Conservation (phyloP, 1,140 invertebrate species). For the Drosophila setifemur region DNA sequence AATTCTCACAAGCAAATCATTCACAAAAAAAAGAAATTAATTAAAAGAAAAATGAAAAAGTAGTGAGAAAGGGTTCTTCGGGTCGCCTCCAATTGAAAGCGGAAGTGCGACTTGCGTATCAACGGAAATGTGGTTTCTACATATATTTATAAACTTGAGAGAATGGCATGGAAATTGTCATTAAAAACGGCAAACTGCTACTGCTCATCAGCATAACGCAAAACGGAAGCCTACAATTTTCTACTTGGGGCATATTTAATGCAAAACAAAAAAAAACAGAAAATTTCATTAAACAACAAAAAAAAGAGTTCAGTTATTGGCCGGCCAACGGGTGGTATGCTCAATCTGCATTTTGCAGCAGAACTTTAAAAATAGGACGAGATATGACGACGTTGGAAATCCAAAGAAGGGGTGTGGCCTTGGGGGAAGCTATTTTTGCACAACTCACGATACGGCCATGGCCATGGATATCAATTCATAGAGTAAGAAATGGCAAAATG, state of each 20-base stretch:
- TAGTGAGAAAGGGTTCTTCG: constrained; percentile 3
- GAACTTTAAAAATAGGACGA: constrained; percentile 43
- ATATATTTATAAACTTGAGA: constrained; percentile 58
- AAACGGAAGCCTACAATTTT: constrained; percentile 77
- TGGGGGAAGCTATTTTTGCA: constrained; percentile 5
- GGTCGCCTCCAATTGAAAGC: constrained; percentile 54
- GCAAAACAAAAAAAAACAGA: constrained; percentile 7
- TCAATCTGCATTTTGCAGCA: constrained; percentile 13
- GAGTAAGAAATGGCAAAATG: constrained; percentile 36
- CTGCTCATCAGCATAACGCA: constrained; percentile 55
- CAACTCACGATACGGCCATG: background rate
- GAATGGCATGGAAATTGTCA: constrained; percentile 61
- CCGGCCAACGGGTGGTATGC: constrained; percentile 55
- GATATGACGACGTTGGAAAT: background rate
- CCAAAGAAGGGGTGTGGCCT: background rate
- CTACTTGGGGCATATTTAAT: constrained; percentile 71
- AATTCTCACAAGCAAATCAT: constrained; percentile 64
- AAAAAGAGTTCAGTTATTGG: constrained; percentile 16
- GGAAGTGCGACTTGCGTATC: constrained; percentile 57
- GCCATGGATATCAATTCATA: constrained; percentile 19
- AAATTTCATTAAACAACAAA: constrained; percentile 4
- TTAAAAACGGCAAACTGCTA: constrained; percentile 17
- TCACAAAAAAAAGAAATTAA: constrained; percentile 50
- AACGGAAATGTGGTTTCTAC: constrained; percentile 71
- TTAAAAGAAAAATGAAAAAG: background rate